Base-by-base conservation (phyloP, 2,888 invertebrate species). In the Bibio marci region DNA sequence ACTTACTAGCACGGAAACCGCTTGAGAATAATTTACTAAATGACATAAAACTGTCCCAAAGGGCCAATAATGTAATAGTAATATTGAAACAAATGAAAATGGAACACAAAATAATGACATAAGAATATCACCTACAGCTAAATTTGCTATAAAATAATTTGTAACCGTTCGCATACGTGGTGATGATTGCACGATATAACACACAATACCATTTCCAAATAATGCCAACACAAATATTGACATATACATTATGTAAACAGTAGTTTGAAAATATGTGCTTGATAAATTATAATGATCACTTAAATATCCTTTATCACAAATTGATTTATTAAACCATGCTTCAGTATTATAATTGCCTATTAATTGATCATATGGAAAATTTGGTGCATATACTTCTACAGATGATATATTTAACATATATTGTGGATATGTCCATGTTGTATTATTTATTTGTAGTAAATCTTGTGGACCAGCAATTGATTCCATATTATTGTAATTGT, bases 81-180 rank as follows among this genome's bases (percentile, higher is more conserved):
- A 64, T 50, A 76, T 76, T 11, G 87, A 75, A 19, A 88, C 73
- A 52, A 86, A 88, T 2, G 87, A 81, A 53, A 90, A 90, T 3
- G 91, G 91, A 45, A 92, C 80, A 60, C 92, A 91, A 51, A 92
- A 80, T 18, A 86, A 54, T 1, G 88, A 82, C 78, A 92, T 88
- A 41, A 91, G 63, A 43, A 92, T 77, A 56, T 92, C 92, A 30
- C 91, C 86, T 30, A 88, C 68, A 0, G 91, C 88, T 46, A 92
- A 65, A 58, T 85, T 86, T 54, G 83, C 80, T 53, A 92, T 86
- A 58, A 91, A 90, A 59, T 75, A 86, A 59, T 92, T 92, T 31
- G 91, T 91, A 3, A 91, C 87, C 0, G 88, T 90, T 50, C 82
- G 73, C 88, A 91, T 90, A 30, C 83, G 70, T 1, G 83, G 80